These are phyloP conservation scores for Cebidichthys violaceus DNA, from an alignment of 2,113 vertebrate genomes.

Conservation along the genomic window DNA sequence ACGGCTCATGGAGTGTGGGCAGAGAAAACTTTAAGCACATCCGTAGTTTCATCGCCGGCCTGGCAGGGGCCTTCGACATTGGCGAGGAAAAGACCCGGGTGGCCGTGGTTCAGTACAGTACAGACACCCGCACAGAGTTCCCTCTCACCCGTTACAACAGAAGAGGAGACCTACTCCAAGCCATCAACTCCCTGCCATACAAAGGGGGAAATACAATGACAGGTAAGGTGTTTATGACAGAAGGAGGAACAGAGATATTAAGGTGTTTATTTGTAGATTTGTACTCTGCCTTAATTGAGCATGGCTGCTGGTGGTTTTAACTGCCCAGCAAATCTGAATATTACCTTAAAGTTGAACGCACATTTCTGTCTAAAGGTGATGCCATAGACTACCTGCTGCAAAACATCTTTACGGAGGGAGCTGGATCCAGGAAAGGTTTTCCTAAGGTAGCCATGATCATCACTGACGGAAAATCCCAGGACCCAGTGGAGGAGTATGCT, in stretches of 20 bases:
- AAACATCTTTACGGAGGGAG: slow-evolving; percentile 91
- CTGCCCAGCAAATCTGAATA: neutral
- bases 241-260: neutral
- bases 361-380: slow-evolving; percentile 86
- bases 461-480: slow-evolving; percentile 99
- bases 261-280: neutral
- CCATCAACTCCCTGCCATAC: slow-evolving; percentile 95
- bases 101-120: slow-evolving; percentile 96
- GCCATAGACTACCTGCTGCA: slow-evolving; percentile 93
- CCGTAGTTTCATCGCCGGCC: slow-evolving; percentile 91
- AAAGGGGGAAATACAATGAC: slow-evolving; percentile 99
- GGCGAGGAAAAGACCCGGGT: slow-evolving; percentile 94
- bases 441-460: slow-evolving; percentile 98
- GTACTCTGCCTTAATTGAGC: neutral
- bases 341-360: neutral
- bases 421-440: slow-evolving; percentile 93
- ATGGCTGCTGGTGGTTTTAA: neutral
- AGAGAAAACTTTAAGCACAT: slow-evolving; percentile 96
- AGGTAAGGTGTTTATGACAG: slow-evolving; percentile 75
- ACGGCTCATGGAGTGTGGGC: slow-evolving; percentile 98
- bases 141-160: slow-evolving; percentile 90
- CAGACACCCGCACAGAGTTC: slow-evolving; percentile 98
- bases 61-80: slow-evolving; percentile 96
- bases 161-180: slow-evolving; percentile 90
- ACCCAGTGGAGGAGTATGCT: slow-evolving; percentile 93